Evolutionary conservation across 2,113 vertebrate genomes (phyloP), one percentile per base, ranked within the genome.

Genomic region (Apeltes quadracus): DNA sequence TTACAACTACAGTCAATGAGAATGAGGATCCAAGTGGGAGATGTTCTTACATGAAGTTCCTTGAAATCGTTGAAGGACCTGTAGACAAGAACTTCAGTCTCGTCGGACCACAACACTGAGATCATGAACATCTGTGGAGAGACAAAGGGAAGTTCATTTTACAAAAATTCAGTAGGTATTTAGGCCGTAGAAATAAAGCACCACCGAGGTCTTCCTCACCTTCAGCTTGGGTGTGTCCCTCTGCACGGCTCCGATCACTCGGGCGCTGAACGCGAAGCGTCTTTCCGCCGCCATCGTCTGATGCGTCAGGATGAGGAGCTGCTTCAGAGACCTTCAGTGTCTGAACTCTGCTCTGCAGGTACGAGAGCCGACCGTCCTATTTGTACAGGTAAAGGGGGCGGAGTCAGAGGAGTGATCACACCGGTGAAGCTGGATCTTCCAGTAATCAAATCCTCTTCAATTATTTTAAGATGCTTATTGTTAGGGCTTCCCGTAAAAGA

Each of bases 91-190:
- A 95, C 88, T 72, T 95, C 93, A 51, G 90, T 93, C 66, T 91
- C 79, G 23, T 99, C 97, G 0, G 96, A 97, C 97, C 97, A 99
- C 8, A 88, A 38, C 51, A 98, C 95, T 0, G 92, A 94, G 6
- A 95, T 76, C 91, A 96, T 93, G 66, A 94, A 97, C 8, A 87
- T 90, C 97, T 99, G 92, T 14, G 18, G 25, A 29, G 4, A 12
- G 1, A 34, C 12, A 12, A 20, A 56, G 9, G 18, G 3, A n/a
- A n/a, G n/a, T n/a, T n/a, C n/a, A n/a, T n/a, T n/a, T n/a, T n/a
- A n/a, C n/a, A n/a, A n/a, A n/a, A n/a, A n/a, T n/a, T n/a, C n/a
- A n/a, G n/a, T n/a, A n/a, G n/a, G n/a, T n/a, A n/a, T n/a, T n/a
- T n/a, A n/a, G n/a, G n/a, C n/a, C n/a, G n/a, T n/a, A n/a, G n/a